Evolutionary conservation across 2,888 invertebrate species (phyloP).

Genomic region (Polydesmus complanatus): DNA sequence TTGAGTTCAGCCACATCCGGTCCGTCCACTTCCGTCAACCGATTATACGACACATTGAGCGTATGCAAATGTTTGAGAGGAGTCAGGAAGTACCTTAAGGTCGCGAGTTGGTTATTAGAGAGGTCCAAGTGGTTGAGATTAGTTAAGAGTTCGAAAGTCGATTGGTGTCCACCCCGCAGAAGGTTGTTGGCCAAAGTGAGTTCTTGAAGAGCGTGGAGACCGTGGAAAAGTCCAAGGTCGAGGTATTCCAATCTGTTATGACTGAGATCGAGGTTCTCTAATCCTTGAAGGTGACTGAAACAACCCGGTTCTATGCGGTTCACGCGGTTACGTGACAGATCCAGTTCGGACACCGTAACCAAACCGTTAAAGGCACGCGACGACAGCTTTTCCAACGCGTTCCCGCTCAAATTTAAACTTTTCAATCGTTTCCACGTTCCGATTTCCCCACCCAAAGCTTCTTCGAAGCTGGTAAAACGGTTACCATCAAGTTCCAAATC

Average conservation of each 20-base stretch:
- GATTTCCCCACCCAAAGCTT: conserved; percentile 43
- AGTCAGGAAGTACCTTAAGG: background rate
- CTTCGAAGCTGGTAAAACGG: conserved; percentile 51
- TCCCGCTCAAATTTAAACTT: conserved; percentile 58
- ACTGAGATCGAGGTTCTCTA: conserved; percentile 66
- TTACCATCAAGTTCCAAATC: conserved; percentile 58
- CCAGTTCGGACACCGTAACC: conserved; percentile 61
- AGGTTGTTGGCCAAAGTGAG: conserved; percentile 10
- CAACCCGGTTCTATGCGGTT: conserved; percentile 54
- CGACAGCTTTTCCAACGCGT: conserved; percentile 55
- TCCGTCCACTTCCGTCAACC: background rate
- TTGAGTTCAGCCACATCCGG: background rate
- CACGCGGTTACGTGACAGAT: conserved; percentile 69
- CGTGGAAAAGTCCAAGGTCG: conserved; percentile 45
- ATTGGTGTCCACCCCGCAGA: conserved; percentile 28
- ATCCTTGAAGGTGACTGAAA: conserved; percentile 57
- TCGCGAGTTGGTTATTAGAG: background rate
- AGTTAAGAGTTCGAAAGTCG: background rate
- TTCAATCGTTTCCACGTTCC: conserved; percentile 58
- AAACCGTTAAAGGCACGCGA: conserved; percentile 60
- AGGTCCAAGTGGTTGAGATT: conserved; percentile 1
- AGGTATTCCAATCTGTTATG: conserved; percentile 58
- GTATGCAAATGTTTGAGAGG: background rate
- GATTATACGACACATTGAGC: conserved; percentile 2
- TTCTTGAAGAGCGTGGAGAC: background rate